A percentile compares a stretch with the other conserved stretches of the same genome.
Evolutionary conservation across 2,113 vertebrate genomes (phyloP).

Genomic region (Rhea pennata): DNA sequence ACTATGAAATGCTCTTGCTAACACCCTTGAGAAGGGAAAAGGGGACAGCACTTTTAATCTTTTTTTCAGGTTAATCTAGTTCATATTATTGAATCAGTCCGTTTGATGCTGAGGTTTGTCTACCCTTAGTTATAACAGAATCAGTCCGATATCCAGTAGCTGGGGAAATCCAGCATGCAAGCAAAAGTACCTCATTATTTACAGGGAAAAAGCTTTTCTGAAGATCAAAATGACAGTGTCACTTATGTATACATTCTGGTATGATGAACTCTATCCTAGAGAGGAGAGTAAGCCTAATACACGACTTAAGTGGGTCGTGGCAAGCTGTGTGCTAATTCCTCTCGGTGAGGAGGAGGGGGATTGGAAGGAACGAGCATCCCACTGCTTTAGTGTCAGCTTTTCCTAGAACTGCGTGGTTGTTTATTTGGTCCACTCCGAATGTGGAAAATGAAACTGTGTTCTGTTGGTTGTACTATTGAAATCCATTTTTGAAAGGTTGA

Average conservation of each 20-base stretch:
- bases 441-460: constrained; percentile 29
- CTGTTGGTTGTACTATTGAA: constrained; percentile 35
- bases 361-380: constrained; percentile 5
- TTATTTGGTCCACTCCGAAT: constrained; percentile 41
- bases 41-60: not conserved
- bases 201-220: not conserved
- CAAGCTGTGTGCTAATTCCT: constrained; percentile 1
- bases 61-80: not conserved
- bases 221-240: not conserved
- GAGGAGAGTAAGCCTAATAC: not conserved
- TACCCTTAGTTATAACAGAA: not conserved
- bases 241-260: not conserved
- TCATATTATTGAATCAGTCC: not conserved
- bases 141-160: not conserved
- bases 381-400: constrained; percentile 37
- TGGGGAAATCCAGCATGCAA: not conserved
- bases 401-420: constrained; percentile 13
- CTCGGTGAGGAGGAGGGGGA: not conserved
- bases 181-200: not conserved
- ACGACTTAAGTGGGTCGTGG: not conserved
- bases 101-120: not conserved
- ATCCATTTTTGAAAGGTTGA: constrained; percentile 42
- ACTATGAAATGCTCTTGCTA: not conserved
- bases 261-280: not conserved
- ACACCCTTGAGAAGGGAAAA: not conserved